Evolutionary conservation across 2,797 vertebrate species (phyloP), one percentile per base, ranked within the genome.

Genomic region (Taenioides sp.): DNA sequence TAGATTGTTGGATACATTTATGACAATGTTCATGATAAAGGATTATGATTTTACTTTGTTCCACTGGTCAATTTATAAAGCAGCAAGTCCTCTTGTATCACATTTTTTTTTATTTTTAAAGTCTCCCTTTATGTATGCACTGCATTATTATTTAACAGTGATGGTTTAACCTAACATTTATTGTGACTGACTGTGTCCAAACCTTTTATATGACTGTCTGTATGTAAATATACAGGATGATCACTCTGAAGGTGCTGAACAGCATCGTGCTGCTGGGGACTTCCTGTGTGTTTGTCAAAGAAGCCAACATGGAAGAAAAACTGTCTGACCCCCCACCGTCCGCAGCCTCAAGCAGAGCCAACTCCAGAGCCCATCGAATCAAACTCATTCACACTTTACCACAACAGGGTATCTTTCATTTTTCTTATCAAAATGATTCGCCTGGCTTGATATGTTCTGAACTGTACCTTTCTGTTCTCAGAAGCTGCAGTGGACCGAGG

Each of bases 231-330:
- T 66, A 10, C 87, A 99, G 98, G 79, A 93, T 99, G 92, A 97
- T 99, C 84, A 96, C 97, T 7, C 89, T 99, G 55, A 99, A 99
- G 93, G 95, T 99, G 60, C 94, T 99, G 73, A 99, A 99, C 83
- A 99, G 97, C 77, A 98, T 99, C 1, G 93, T 99, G 75, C 90
- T 99, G 37, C 85, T 99, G 86, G 98, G 98, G 23, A 98, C 97
- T 17, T 99, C 98, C 0, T 99, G 97, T 80, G 88, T 94, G 37
- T 99, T 99, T 16, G 96, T 99, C 59, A 98, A 97, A 87, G 94
- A 96, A 63, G 98, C 98, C 82, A 96, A 98, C 70, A 99, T 99
- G 97, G 98, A 99, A 74, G 96, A 99, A 69, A 99, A 99, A 86
- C 90, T 99, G 72, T 97, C 95, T 17, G 92, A 95, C 83, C 93